Evolutionary conservation across 1,140 invertebrate species (phyloP).

Genomic region (Pomphorhynchus laevis): DNA sequence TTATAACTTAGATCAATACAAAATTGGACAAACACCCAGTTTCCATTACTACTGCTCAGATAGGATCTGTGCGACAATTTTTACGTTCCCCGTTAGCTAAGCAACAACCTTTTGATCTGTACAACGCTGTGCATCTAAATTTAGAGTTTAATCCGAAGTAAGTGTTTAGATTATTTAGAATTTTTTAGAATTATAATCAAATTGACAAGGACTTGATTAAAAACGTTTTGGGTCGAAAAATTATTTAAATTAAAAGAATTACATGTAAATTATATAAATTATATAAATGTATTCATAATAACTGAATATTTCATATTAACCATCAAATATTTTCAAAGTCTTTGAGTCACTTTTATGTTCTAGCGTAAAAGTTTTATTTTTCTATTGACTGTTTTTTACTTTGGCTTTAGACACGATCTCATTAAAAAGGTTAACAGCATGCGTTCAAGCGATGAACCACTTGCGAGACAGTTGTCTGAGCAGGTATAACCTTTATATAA

Average conservation of each 20-base stretch:
- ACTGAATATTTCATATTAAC: no score
- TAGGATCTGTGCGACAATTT: conserved; percentile 70
- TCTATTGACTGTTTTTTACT: background rate
- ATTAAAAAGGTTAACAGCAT: conserved; percentile 49
- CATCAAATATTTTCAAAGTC: no score
- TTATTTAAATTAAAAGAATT: no score
- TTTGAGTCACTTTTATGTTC: no score
- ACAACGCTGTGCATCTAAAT: conserved; percentile 45
- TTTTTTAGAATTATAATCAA: no score
- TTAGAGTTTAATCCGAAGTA: conserved; percentile 64
- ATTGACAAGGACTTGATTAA: no score
- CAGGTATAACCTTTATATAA: conserved; percentile 27
- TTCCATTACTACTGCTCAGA: conserved; percentile 61
- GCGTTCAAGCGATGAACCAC: conserved; percentile 32
- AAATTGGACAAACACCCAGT: conserved; percentile 54
- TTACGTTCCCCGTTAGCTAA: conserved; percentile 48
- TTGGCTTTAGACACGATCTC: conserved; percentile 35
- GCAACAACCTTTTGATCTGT: conserved; percentile 30
- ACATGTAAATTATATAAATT: no score
- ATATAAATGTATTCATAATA: no score
- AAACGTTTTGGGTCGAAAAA: no score
- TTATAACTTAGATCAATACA: conserved; percentile 27
- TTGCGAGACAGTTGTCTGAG: conserved; percentile 44
- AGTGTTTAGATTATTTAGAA: conserved; percentile 13
- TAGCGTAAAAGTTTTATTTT: background rate